Base-by-base conservation (phyloP, 2,888 invertebrate genomes). In the Limnephilus rhombicus region DNA sequence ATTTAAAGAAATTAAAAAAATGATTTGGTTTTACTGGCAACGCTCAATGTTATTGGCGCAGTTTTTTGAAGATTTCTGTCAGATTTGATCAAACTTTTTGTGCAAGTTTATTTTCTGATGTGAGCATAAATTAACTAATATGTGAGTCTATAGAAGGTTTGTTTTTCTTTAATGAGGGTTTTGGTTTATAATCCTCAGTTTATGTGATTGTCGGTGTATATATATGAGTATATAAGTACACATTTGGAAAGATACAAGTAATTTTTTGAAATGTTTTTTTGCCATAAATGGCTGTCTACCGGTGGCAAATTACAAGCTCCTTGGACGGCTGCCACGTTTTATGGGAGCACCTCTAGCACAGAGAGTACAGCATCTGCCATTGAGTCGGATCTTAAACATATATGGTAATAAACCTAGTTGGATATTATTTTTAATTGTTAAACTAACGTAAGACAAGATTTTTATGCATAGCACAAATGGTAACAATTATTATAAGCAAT, bases 261-360 rank as follows among this genome's bases (percentile, higher is more conserved):
- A 85, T 41, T 31, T 31, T 31, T 34, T 80, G 81, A 81, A 87
- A 93, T 93, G 93, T 93, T 93, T 89, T 91, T 86, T 87, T 82
- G 91, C 68, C 24, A 90, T 13, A 91, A 92, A 90, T 93, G 93
- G 93, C 37, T 93, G 9, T 29, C 86, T 41, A 45, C 37, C 24
- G 31, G 80, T 41, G 92, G 92, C 9, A 91, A 83, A 49, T 41
- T 93, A 29, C 80, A 81, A 12, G 49, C 13, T 37, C 91, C 93
- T 0, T 93, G 93, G 93, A 45, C 68, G 4, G 90, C 90, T 34
- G 92, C 92, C 24, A 88, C 83, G 13, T 90, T 82, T 18, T 53
- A 49, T n/a, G 80, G 45, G 29, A 91, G 49, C 53, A 45, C 53
- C 41, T 31, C 68, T 18, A 68, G 68, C 68, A 24, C 86, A 45